Conservation (phyloP, 2,888 invertebrate genomes). For the Drosophila phalerata region DNA sequence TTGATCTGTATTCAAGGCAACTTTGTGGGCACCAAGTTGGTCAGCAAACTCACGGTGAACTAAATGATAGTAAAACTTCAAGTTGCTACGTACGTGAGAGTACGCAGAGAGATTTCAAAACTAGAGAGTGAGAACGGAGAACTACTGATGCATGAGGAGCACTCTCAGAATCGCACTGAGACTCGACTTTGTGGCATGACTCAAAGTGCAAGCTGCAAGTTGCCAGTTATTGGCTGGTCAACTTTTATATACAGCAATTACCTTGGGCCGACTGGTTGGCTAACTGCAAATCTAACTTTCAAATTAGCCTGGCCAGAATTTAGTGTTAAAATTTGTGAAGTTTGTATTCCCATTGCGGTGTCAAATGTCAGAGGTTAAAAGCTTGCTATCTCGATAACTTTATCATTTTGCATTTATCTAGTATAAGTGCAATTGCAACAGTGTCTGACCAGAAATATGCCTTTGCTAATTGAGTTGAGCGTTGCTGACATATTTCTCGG, state of each 20-base stretch:
- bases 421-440: slow-evolving; percentile 8
- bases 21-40: slow-evolving; percentile 50
- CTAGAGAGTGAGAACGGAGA: slow-evolving; percentile 2
- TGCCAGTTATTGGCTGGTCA: slow-evolving; percentile 31
- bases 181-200: slow-evolving; percentile 46
- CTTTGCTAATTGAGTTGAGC: slow-evolving; percentile 25
- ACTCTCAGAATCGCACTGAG: neutral
- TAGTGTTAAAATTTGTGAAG: slow-evolving; percentile 34
- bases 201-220: slow-evolving; percentile 1
- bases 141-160: slow-evolving; percentile 23
- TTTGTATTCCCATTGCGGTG: slow-evolving; percentile 31
- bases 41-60: slow-evolving; percentile 39
- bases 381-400: slow-evolving; percentile 19
- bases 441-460: slow-evolving; percentile 21
- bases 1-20: slow-evolving; percentile 41
- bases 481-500: slow-evolving; percentile 15
- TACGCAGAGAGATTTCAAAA: slow-evolving; percentile 13
- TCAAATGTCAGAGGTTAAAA: slow-evolving; percentile 30
- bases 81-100: slow-evolving; percentile 58
- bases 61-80: slow-evolving; percentile 71
- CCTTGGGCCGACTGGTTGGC: slow-evolving; percentile 2
- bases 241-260: slow-evolving; percentile 30
- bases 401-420: slow-evolving; percentile 39
- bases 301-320: slow-evolving; percentile 41
- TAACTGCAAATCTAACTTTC: slow-evolving; percentile 31